Evolutionary conservation across 2,888 invertebrate genomes (phyloP), one percentile per base, ranked within the genome.

Genomic region (Apotomis turbidana): DNA sequence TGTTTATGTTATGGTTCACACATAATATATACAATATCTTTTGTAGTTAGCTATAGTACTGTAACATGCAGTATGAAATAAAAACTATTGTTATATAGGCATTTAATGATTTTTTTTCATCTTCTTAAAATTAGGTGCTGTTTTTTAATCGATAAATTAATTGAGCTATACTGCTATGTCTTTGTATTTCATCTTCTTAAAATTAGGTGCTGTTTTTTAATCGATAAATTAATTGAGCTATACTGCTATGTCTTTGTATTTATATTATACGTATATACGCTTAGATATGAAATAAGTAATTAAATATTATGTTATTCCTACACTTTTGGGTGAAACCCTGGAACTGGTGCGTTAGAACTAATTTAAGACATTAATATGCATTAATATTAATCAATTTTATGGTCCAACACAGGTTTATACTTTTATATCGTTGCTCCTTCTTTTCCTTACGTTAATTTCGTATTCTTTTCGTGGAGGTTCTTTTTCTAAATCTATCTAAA

Each of bases 181-280:
- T n/a, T n/a, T n/a, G n/a, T n/a, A n/a, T 2, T 27, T 27, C 27
- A 27, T 27, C 27, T 15, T 15, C 15, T 27, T 27, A 27, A 27
- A 27, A 27, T 27, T 27, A 27, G 27, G 27, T 27, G 27, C 27
- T 27, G 27, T 27, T 27, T 27, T 27, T 44, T 5, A 44, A 44
- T 8, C 4, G 44, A 44, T 8, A 8, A 44, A 6, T 8, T 5
- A 44, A 5, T 44, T 44, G 4, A 6, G 0, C 44, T 5, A 44
- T 44, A 6, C 8, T 49, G 49, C 1, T 51, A 12, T 46, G 27
- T 12, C 46, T 70, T 5, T 70, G 55, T 57, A n/a, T 59, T 63
- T 64, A 70, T 70, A 54, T 54, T 66, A 41, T 71, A 49, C 49
- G 55, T 71, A 68, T 68, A 71, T 68, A 71, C 68, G 51, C 71